These are phyloP conservation scores for Hydroisotoma schaefferi DNA, from an alignment of 2,888 invertebrate species.

Conservation along the genomic window DNA sequence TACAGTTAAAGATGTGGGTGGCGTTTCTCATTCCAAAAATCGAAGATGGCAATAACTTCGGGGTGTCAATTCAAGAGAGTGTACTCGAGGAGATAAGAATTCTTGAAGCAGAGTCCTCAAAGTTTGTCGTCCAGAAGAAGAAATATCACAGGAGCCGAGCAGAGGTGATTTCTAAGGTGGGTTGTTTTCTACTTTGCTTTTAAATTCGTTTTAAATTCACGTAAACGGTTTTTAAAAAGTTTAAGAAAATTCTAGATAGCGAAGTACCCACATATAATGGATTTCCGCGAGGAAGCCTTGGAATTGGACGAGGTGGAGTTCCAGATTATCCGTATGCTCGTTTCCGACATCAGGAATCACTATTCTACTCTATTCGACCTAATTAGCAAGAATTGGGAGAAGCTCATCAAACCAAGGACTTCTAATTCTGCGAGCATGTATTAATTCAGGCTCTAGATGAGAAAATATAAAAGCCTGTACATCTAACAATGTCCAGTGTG, in stretches of 20 bases:
- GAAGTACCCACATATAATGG: slow-evolving; percentile 95
- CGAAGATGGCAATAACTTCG: slow-evolving; percentile 99
- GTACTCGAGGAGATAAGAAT: slow-evolving; percentile 95
- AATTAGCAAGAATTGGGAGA: slow-evolving; percentile 96
- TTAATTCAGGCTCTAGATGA: too few species aligned
- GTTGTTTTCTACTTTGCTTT: slow-evolving; percentile 36
- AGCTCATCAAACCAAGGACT: slow-evolving; percentile 95
- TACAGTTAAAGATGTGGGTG: slow-evolving; percentile 96
- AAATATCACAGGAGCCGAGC: slow-evolving; percentile 89
- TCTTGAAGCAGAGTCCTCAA: slow-evolving; percentile 94
- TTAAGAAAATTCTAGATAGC: slow-evolving; percentile 76
- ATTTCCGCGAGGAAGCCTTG: slow-evolving; percentile 86
- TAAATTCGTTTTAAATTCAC: background rate
- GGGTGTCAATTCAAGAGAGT: slow-evolving; percentile 97
- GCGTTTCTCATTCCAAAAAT: slow-evolving; percentile 98
- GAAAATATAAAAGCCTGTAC: too few species aligned
- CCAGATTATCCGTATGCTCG: slow-evolving; percentile 85
- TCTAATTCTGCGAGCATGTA: slow-evolving; percentile 83
- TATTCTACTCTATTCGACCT: slow-evolving; percentile 97
- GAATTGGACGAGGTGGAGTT: slow-evolving; percentile 98
- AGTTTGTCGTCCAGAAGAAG: slow-evolving; percentile 96
- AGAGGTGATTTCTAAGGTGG: slow-evolving; percentile 62
- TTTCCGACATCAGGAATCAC: slow-evolving; percentile 94
- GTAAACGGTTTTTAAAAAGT: background rate
- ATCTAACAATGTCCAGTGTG: too few species aligned